Evolutionary conservation across 2,888 invertebrate genomes (phyloP).

Genomic region (Cetonia aurata): DNA sequence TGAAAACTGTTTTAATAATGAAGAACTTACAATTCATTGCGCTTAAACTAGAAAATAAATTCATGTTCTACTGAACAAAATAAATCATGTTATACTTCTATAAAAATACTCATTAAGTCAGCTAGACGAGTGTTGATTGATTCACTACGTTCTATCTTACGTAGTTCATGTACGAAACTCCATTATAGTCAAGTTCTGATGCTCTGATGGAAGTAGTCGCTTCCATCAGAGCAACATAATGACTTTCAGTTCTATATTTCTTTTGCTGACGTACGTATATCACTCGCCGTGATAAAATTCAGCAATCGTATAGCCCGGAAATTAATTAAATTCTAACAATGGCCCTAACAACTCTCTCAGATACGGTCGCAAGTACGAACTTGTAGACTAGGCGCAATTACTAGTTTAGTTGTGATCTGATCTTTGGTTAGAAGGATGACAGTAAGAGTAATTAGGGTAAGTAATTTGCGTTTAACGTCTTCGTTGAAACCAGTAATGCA

Average conservation of each 20-base stretch:
- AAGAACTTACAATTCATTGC: no score
- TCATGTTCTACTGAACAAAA: no score
- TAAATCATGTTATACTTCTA: no score
- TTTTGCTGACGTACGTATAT: constrained; percentile 11
- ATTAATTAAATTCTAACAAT: constrained; percentile 31
- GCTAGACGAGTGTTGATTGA: neutral
- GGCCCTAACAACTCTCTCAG: constrained; percentile 11
- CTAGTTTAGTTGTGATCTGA: constrained; percentile 6
- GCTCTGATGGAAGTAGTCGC: neutral
- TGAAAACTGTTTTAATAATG: no score
- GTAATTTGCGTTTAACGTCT: constrained; percentile 9
- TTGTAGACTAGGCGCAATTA: constrained; percentile 9
- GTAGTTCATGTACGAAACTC: neutral
- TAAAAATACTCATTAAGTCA: neutral
- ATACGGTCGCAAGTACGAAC: constrained; percentile 7
- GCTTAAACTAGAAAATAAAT: no score
- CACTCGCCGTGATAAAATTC: constrained; percentile 19
- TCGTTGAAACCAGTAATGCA: neutral
- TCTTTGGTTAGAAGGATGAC: constrained; percentile 11
- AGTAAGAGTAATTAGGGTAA: constrained; percentile 1
- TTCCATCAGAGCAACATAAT: constrained; percentile 3
- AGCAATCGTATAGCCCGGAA: constrained; percentile 14
- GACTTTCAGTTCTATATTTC: constrained; percentile 7
- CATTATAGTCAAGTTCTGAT: neutral
- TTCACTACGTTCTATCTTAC: neutral